Percentiles rank a stretch among this genome's conserved stretches.
Conservation (phyloP, 2,797 vertebrate species). For the Acanthurus tractus region DNA sequence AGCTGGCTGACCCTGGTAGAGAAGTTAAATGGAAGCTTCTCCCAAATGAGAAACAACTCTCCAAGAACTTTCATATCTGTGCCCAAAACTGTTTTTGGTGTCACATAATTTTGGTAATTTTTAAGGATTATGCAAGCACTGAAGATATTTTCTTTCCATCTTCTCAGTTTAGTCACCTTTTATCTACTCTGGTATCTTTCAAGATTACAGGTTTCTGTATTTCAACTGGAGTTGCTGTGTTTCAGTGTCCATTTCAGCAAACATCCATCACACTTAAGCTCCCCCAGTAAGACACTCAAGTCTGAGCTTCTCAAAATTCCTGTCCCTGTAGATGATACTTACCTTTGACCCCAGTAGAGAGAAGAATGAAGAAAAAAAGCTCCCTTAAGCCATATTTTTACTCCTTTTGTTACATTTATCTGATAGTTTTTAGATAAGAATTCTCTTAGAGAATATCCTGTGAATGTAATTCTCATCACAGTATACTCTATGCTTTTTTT, state of each 20-base stretch:
- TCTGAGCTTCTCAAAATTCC: background rate
- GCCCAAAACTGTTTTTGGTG: background rate
- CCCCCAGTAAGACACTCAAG: background rate
- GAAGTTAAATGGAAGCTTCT: conserved; percentile 27
- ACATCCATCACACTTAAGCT: background rate
- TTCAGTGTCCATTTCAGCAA: conserved; percentile 3
- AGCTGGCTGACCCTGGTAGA: conserved; percentile 26
- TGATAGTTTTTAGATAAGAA: too few relatives aligned
- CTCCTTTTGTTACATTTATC: background rate
- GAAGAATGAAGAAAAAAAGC: background rate
- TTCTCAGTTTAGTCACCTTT: background rate
- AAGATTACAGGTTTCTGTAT: background rate
- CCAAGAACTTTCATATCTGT: background rate
- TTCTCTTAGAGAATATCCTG: background rate
- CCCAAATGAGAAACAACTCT: background rate
- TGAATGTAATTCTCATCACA: background rate
- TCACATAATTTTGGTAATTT: conserved; percentile 7
- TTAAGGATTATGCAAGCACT: conserved; percentile 12
- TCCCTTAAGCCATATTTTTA: background rate
- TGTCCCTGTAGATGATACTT: background rate
- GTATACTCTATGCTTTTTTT: background rate
- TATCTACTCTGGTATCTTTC: background rate
- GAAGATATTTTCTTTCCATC: background rate
- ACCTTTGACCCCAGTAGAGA: background rate
- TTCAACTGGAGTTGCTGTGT: background rate